phyloP scores from a whole-genome alignment of 1,140 invertebrate species.

The Aphaenogaster floridana region DNA sequence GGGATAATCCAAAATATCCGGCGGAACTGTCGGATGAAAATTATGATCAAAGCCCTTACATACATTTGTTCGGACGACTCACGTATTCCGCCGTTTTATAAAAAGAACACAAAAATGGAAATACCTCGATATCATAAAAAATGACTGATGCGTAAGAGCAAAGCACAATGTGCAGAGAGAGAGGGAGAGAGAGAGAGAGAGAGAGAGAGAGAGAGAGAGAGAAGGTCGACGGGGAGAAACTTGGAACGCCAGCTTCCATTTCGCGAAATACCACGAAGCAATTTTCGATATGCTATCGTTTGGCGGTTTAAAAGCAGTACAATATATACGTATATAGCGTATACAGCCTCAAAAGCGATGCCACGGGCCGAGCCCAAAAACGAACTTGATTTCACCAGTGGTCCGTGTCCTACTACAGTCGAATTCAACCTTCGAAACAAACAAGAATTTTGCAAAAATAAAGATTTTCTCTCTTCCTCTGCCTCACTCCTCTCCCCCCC shows the following conservation, averaged over 20 bases:
- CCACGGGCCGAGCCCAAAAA: slow-evolving; percentile 8
- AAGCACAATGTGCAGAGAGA: not conserved
- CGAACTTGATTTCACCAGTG: slow-evolving; percentile 45
- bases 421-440: not conserved
- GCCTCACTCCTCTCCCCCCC: not conserved
- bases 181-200: not conserved
- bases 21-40: slow-evolving; percentile 90
- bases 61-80: not conserved
- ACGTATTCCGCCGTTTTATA: not conserved
- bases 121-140: not conserved
- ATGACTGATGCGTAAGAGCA: not conserved
- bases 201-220: not conserved
- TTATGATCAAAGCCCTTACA: slow-evolving; percentile 7
- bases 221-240: not conserved
- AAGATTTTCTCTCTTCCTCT: not conserved
- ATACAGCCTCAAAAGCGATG: slow-evolving; percentile 25
- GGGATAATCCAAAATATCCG: slow-evolving; percentile 94
- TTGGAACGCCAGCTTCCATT: slow-evolving; percentile 19
- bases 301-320: slow-evolving; percentile 22
- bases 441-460: slow-evolving; percentile 9
- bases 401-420: not conserved
- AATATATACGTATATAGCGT: not conserved
- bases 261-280: slow-evolving; percentile 44
- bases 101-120: slow-evolving; percentile 10
- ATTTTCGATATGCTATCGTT: slow-evolving; percentile 33